Evolutionary conservation across 1,140 invertebrate genomes (phyloP), one percentile per base, ranked within the genome.

Genomic region (Leguminivora glycinivorella): DNA sequence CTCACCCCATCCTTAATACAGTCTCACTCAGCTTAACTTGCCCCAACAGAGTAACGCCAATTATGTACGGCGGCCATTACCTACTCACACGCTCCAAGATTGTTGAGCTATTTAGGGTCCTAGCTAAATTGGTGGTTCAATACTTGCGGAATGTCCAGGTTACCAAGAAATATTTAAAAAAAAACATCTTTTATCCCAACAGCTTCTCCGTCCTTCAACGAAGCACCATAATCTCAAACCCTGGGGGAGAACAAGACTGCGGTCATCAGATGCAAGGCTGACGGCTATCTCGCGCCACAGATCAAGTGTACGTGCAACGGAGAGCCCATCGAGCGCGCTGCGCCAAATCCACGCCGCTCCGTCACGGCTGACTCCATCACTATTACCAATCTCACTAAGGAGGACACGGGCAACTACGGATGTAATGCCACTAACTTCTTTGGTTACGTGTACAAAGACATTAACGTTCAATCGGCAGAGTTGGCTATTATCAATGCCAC

Each of bases 401-500:
- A 94, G 47, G 99, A 99, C 89, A 99, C 98, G 6, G 98, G 98
- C 71, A 99, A 99, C 89, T 98, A 99, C 83, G 98, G 99, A 58
- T 99, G 99, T 91, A 99, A 99, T 92, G 98, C 98, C 0, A 99
- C 98, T 71, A 99, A 99, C 89, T 96, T 96, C n/a, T 93, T 98
- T 75, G 99, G 99, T 31, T 99, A 99, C 90, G 97, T 99, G 10
- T 99, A 98, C 92, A 98, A 98, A 83, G 98, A 97, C 83, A 94
- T 99, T 6, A 99, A 99, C 92, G 98, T 99, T 5, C 92, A 98
- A 76, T 95, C n/a, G n/a, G n/a, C n/a, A n/a, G n/a, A n/a, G n/a
- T n/a, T n/a, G n/a, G n/a, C n/a, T n/a, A n/a, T n/a, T n/a, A n/a
- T n/a, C n/a, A n/a, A n/a, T n/a, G n/a, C n/a, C n/a, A n/a, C n/a